Evolutionary conservation across 2,113 vertebrate genomes (phyloP), one percentile per base, ranked within the genome.

Genomic region (Larimichthys crocea): DNA sequence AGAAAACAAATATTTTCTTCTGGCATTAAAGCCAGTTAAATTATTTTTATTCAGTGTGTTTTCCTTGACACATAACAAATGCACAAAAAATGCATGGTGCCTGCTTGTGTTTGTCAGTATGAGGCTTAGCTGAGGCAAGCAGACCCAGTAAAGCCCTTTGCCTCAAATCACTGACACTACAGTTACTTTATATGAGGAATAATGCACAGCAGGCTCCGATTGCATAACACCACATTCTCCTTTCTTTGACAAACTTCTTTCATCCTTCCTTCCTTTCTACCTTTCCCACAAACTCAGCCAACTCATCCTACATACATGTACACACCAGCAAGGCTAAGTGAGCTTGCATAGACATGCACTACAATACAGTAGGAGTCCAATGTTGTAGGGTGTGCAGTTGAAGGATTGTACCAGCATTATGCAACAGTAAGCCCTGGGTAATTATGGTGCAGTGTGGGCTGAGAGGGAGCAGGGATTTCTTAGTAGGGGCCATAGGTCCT

Each of bases 361-460:
- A 44, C 60, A 71, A 49, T 49, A 50, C 31, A 15, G 71, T 61
- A 53, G 35, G 60, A 83, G 82, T 69, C 62, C 49, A 48, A 31
- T 73, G 40, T 73, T 76, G 40, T 50, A 22, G 69, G 59, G 60
- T 66, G 75, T 64, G 48, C 80, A 78, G 74, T 42, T 82, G 29
- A 80, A 79, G 82, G 83, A 87, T 72, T 79, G 73, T 59, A 60
- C 52, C n/a, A 22, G 42, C 10, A 24, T 91, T 89, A 91, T 73
- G 24, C 89, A 92, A 92, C 55, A 59, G 24, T 82, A 81, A 86
- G 86, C 84, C 80, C 49, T 53, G 67, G 83, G 88, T 87, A 89
- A 86, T 87, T 79, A 91, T 77, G 56, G 70, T 67, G 69, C 53
- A 77, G 53, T 80, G 87, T 78, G 64, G 46, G 80, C 50, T 85